A percentile compares a stretch with the other conserved stretches of the same genome.
phyloP scores from a whole-genome alignment of 2,888 invertebrate species.

The Macaria liturata region DNA sequence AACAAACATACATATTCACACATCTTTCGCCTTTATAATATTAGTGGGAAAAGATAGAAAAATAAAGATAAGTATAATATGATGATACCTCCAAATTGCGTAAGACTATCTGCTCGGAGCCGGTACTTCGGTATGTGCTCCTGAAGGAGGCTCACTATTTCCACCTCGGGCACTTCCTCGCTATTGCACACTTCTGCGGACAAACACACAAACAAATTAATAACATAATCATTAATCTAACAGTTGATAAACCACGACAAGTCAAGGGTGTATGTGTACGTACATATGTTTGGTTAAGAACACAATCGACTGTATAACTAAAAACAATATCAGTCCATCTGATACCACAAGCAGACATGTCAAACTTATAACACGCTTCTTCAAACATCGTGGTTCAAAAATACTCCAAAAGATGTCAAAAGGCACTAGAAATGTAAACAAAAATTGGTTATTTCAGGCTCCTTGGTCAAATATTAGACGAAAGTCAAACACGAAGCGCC shows the following conservation, averaged over 20 bases:
- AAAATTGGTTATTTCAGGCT: neutral
- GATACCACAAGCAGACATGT: too few relatives aligned
- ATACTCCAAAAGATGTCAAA: slow-evolving; percentile 1
- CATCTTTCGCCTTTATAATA: too few relatives aligned
- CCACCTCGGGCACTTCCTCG: slow-evolving; percentile 96
- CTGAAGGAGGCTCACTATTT: slow-evolving; percentile 96
- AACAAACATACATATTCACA: too few relatives aligned
- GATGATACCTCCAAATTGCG: slow-evolving; percentile 91
- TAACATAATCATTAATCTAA: neutral
- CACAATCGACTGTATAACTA: too few relatives aligned
- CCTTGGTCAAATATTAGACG: slow-evolving; percentile 3
- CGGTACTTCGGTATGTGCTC: slow-evolving; percentile 97
- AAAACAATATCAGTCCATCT: too few relatives aligned
- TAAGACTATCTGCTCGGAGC: slow-evolving; percentile 96
- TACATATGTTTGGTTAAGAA: too few relatives aligned
- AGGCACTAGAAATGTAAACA: slow-evolving; percentile 14
- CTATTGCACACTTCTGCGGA: slow-evolving; percentile 94
- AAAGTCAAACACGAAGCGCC: slow-evolving; percentile 10
- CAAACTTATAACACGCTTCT: too few relatives aligned
- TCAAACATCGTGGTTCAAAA: neutral
- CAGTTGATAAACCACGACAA: too few relatives aligned
- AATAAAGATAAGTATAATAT: too few relatives aligned
- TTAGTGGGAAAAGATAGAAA: too few relatives aligned
- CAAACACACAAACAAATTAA: slow-evolving; percentile 48
- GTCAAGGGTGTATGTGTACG: too few relatives aligned